Evolutionary conservation across 2,113 vertebrate species (phyloP).

Genomic region (Callithrix jacchus): DNA sequence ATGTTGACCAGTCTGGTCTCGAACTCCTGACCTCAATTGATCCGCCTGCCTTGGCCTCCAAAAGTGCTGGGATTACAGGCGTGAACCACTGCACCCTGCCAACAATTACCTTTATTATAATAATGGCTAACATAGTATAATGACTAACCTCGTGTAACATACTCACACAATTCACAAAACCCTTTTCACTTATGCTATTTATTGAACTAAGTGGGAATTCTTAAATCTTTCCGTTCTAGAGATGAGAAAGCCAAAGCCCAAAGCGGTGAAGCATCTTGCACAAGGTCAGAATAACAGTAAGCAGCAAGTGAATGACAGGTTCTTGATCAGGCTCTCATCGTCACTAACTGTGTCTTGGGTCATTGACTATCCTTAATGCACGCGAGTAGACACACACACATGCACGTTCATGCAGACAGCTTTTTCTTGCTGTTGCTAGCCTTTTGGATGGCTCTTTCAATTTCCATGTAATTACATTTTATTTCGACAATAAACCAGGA

Average conservation of each 20-base stretch:
- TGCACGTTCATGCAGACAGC: background rate
- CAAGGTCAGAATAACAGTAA: background rate
- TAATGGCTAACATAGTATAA: background rate
- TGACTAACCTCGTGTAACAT: background rate
- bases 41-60: too few species aligned
- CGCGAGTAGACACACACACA: background rate
- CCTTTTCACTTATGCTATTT: background rate
- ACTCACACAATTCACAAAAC: background rate
- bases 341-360: background rate
- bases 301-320: background rate
- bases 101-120: background rate
- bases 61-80: too few species aligned
- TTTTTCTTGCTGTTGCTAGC: background rate
- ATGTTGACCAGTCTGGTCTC: too few species aligned
- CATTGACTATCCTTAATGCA: background rate
- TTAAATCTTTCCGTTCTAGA: background rate
- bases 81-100: too few species aligned
- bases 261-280: too few species aligned
- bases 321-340: background rate
- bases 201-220: background rate
- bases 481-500: background rate
- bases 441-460: background rate
- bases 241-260: background rate
- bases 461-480: conserved; percentile 4
- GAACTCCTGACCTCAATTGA: too few species aligned